A percentile compares a stretch with the other conserved stretches of the same genome.
These are phyloP conservation scores for Montipora sp. DNA, from an alignment of 64 coral and sea anemone species.

Conservation along the genomic window DNA sequence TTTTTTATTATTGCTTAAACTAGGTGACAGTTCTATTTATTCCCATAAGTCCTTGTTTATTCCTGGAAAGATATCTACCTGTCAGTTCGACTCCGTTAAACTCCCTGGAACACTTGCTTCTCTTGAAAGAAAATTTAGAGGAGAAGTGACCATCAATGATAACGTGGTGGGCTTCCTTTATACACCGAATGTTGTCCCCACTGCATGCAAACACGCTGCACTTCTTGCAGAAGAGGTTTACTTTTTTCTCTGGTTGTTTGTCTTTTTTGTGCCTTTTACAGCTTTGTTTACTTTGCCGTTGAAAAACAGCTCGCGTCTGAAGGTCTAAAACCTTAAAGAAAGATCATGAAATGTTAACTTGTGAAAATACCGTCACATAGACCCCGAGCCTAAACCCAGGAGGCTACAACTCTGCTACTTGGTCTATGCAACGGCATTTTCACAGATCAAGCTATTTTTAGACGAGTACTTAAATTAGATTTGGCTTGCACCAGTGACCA, in stretches of 20 bases:
- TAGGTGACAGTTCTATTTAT: not conserved
- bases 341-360: not conserved
- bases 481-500: no score
- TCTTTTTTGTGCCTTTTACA: not conserved
- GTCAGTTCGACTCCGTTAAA: conserved; percentile 41
- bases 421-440: no score
- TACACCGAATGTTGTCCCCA: conserved; percentile 21
- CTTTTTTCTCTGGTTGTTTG: not conserved
- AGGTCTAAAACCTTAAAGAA: conserved; percentile 26
- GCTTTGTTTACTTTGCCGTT: conserved; percentile 10
- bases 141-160: conserved; percentile 22
- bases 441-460: no score
- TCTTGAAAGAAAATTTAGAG: conserved; percentile 41
- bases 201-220: conserved; percentile 34
- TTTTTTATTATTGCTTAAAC: no score
- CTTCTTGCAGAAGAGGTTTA: conserved; percentile 37
- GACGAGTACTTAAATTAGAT: no score
- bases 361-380: no score
- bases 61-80: conserved; percentile 9
- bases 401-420: no score
- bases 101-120: conserved; percentile 9
- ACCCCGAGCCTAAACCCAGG: no score
- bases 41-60: not conserved
- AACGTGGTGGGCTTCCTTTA: conserved; percentile 44
- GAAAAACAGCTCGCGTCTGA: not conserved